Base-by-base conservation (phyloP, 2,888 invertebrate genomes). In the Stomorhina lunata region DNA sequence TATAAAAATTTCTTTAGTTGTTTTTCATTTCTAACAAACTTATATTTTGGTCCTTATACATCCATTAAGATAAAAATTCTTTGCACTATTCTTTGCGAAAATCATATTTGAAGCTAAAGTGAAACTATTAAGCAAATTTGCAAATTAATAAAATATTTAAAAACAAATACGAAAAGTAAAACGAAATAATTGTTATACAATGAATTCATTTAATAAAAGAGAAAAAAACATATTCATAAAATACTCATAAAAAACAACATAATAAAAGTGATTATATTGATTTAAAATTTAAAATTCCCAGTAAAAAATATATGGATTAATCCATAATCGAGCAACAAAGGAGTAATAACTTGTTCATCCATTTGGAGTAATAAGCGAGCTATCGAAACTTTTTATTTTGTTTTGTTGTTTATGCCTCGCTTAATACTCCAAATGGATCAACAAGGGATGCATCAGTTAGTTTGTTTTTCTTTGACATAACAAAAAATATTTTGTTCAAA, bases 191-290 rank as follows among this genome's bases (percentile, higher is more conserved):
- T 72, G 10, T 59, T 61, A 37, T 25, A 53, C 57, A 71, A 61
- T 80, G 50, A 82, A 82, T 82, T 79, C 82, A 82, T 79, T 82
- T 82, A 79, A 69, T 75, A 77, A 79, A 66, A 81, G n/a, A n/a
- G n/a, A n/a, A n/a, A 34, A 50, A 77, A 75, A 77, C 55, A 59
- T 77, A 77, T 66, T 66, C 59, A n/a, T 45, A 57, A 72, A 66
- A 66, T 66, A 83, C 68, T 77, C 27, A 40, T 57, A 50, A 73
- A 55, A 69, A 55, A 77, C 72, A 66, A 72, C 37, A 79, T 73
- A 63, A 71, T 76, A 59, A 69, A 77, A 66, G n/a, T 45, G 22
- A 77, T 65, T 55, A 77, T 45, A 65, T 68, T 69, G 55, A 71
- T 63, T 63, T 45, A 55, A 75, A 80, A 55, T 68, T 20, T 66